Evolutionary conservation across 2,797 vertebrate species (phyloP).

Genomic region (Spinus pinus): DNA sequence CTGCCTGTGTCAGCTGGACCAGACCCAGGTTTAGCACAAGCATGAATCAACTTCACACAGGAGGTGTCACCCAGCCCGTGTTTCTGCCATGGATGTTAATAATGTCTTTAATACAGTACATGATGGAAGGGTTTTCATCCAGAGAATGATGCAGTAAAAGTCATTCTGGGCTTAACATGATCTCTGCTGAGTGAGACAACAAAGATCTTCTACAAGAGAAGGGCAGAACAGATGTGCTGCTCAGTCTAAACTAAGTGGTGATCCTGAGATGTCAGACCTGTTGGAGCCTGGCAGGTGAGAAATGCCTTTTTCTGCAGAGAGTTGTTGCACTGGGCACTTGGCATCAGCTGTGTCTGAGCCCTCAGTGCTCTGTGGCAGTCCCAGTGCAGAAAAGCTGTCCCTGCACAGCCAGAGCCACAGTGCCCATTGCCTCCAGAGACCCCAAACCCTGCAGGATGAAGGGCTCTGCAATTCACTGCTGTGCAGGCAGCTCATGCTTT

Average conservation of each 20-base stretch:
- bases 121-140: background rate
- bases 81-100: background rate
- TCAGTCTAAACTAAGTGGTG: background rate
- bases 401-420: background rate
- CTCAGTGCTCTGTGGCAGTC: accelerated
- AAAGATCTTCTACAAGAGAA: background rate
- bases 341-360: accelerated
- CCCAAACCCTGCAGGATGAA: background rate
- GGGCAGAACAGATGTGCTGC: background rate
- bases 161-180: background rate
- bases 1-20: slow-evolving; percentile 68
- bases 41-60: slow-evolving; percentile 53
- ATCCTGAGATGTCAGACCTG: background rate
- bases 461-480: background rate
- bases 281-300: background rate
- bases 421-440: background rate
- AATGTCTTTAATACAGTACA: background rate
- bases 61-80: slow-evolving; percentile 12
- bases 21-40: slow-evolving; percentile 46
- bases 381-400: background rate
- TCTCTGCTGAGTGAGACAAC: background rate
- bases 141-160: background rate
- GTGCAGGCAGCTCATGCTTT: background rate
- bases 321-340: background rate
- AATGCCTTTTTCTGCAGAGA: background rate